These are phyloP conservation scores for Beris chalybata DNA, from an alignment of 2,888 invertebrate species.

Conservation along the genomic window DNA sequence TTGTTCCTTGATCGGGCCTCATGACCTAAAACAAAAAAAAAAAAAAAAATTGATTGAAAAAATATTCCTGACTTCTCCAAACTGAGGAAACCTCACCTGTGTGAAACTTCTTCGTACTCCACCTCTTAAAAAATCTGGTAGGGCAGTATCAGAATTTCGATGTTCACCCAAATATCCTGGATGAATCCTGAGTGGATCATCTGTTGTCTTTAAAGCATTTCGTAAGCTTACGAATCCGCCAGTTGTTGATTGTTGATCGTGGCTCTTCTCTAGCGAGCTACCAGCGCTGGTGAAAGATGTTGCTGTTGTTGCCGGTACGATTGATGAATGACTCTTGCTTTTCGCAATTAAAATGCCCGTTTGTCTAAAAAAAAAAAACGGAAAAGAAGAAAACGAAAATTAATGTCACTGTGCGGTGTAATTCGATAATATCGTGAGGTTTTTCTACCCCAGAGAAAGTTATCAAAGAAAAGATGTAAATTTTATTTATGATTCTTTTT, in stretches of 20 bases:
- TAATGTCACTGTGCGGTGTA: background rate
- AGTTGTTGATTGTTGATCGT: background rate
- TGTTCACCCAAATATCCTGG: slow-evolving; percentile 21
- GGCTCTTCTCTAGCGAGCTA: background rate
- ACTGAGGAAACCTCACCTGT: slow-evolving; percentile 45
- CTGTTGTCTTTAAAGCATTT: slow-evolving; percentile 33
- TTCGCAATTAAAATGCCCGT: slow-evolving; percentile 52
- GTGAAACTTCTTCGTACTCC: slow-evolving; percentile 49
- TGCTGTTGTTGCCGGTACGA: slow-evolving; percentile 40
- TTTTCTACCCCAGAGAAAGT: too few species aligned
- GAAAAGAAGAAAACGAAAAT: slow-evolving; percentile 20
- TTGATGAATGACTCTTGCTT: slow-evolving; percentile 56
- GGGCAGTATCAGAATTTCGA: slow-evolving; percentile 43
- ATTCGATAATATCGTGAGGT: too few species aligned
- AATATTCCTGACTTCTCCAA: background rate
- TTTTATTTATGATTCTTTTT: too few species aligned
- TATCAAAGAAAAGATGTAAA: too few species aligned
- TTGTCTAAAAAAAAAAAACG: slow-evolving; percentile 32
- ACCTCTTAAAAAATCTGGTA: slow-evolving; percentile 49
- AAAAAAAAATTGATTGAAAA: background rate
- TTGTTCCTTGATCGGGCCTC: slow-evolving; percentile 56
- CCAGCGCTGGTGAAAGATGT: too few species aligned
- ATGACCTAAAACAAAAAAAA: slow-evolving; percentile 47
- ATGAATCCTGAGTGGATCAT: slow-evolving; percentile 33
- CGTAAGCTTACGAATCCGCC: slow-evolving; percentile 39